These are phyloP conservation scores for Etheostoma cragini DNA, from an alignment of 2,113 vertebrate species.

Conservation along the genomic window DNA sequence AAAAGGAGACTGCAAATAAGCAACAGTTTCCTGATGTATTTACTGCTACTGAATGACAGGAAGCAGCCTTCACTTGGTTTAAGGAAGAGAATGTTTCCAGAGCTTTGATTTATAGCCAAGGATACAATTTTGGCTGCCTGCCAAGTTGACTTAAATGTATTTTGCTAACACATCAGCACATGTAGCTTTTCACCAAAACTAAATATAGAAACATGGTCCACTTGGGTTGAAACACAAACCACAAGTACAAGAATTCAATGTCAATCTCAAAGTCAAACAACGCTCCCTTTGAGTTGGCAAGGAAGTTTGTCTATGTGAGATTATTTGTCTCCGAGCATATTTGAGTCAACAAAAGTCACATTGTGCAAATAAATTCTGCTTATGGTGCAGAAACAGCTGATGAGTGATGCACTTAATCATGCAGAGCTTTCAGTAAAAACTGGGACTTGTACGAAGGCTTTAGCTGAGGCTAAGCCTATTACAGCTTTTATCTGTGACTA, in stretches of 20 bases:
- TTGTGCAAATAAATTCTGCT: slow-evolving; percentile 46
- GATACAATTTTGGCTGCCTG: background rate
- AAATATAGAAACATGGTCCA: too few relatives aligned
- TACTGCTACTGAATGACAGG: background rate
- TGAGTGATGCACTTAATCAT: slow-evolving; percentile 17
- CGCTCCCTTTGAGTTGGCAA: background rate
- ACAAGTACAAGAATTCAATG: background rate
- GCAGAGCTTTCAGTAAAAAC: slow-evolving; percentile 24
- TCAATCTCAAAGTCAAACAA: background rate
- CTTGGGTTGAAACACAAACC: background rate
- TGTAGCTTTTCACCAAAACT: background rate
- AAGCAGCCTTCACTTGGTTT: background rate
- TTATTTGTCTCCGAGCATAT: slow-evolving; percentile 13
- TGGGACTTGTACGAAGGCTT: slow-evolving; percentile 37
- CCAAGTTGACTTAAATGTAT: background rate
- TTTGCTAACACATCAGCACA: background rate
- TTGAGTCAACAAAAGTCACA: slow-evolving; percentile 26
- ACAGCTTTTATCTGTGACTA: slow-evolving; percentile 65
- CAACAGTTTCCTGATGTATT: background rate
- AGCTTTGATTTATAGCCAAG: background rate
- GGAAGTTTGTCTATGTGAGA: background rate
- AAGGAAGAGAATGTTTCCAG: background rate
- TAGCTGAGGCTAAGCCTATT: slow-evolving; percentile 58
- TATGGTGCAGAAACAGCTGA: slow-evolving; percentile 18
- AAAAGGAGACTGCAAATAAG: too few relatives aligned